Evolutionary conservation across 1,140 invertebrate genomes (phyloP), one percentile per base, ranked within the genome.

Genomic region (Trissolcus basalis): DNA sequence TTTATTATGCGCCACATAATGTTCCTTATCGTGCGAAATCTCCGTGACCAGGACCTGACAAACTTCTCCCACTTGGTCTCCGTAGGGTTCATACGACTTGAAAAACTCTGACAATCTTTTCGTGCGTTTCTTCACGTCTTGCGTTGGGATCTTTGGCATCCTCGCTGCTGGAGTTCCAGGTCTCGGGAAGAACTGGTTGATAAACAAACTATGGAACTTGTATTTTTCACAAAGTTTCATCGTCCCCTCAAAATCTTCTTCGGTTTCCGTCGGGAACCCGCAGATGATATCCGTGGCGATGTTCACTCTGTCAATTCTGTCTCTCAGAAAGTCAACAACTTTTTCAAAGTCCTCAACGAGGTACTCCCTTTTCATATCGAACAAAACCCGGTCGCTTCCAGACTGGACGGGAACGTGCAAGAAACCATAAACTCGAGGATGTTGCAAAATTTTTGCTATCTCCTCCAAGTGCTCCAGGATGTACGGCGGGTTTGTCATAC

Each of bases 401-500:
- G 96, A 96, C 88, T 99, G 98, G 0, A 99, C 97, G 0, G 98
- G 98, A 15, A 99, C 93, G 86, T 99, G 98, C 0, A 99, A 91
- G 83, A 99, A 99, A 55, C 95, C 90, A 78, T 99, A 99, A 0
- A 99, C 97, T 59, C 94, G 86, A 0, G 96, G 95, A 87, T 98
- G 95, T 39, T 91, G 90, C 78, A 99, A 89, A 74, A 99, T 96
- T 82, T 94, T 92, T 0, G 96, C 93, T 54, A 99, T 96, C 84
- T 97, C 95, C 81, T 96, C 93, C 2, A 99, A 87, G 88, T 99
- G 96, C 81, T 99, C 96, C 19, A 98, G 85, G 65, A 99, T 99
- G 82, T 99, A 99, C 0, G 98, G 98, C 0, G 98, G 98, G 91
- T 99, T 99, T 0, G 97, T 98, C 97, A 98, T 99, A 10, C 97